Evolutionary conservation across 2,797 vertebrate species (phyloP).

Genomic region (Amphiprion clarkii): DNA sequence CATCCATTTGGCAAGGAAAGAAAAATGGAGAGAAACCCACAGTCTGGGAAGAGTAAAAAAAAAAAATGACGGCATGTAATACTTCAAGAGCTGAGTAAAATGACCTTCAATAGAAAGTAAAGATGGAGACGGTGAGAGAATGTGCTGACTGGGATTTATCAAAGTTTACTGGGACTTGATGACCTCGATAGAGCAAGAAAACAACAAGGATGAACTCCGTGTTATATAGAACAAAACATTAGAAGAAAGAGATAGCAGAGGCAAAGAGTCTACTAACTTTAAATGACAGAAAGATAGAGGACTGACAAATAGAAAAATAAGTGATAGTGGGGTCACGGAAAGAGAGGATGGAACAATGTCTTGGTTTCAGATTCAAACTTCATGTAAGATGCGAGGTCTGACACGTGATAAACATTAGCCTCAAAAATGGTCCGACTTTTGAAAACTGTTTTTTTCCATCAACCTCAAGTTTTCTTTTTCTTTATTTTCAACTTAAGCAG

Average conservation of each 20-base stretch:
- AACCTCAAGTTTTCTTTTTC: too few relatives aligned
- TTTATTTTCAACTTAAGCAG: too few relatives aligned
- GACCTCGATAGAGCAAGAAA: slow-evolving; percentile 37
- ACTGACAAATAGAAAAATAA: slow-evolving; percentile 1
- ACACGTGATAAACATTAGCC: not conserved
- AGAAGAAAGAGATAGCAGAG: not conserved
- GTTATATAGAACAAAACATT: slow-evolving; percentile 1
- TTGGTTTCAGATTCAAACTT: not conserved
- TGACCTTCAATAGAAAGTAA: slow-evolving; percentile 17
- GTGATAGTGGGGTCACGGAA: slow-evolving; percentile 18
- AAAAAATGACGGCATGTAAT: not conserved
- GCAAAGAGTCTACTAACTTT: not conserved
- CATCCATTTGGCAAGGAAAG: slow-evolving; percentile 24
- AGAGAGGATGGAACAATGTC: not conserved
- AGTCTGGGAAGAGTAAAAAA: slow-evolving; percentile 5
- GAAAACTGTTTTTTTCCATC: too few relatives aligned
- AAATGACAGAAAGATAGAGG: not conserved
- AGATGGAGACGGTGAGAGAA: not conserved
- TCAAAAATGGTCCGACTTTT: too few relatives aligned
- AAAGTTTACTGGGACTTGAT: slow-evolving; percentile 32
- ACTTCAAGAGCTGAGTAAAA: slow-evolving; percentile 2
- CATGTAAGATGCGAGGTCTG: not conserved
- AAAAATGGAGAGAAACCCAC: slow-evolving; percentile 7
- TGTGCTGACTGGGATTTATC: slow-evolving; percentile 13
- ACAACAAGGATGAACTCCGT: slow-evolving; percentile 8